Evolutionary conservation across 1,140 invertebrate species (phyloP).

Genomic region (Pseudomyrmex flavicornis): DNA sequence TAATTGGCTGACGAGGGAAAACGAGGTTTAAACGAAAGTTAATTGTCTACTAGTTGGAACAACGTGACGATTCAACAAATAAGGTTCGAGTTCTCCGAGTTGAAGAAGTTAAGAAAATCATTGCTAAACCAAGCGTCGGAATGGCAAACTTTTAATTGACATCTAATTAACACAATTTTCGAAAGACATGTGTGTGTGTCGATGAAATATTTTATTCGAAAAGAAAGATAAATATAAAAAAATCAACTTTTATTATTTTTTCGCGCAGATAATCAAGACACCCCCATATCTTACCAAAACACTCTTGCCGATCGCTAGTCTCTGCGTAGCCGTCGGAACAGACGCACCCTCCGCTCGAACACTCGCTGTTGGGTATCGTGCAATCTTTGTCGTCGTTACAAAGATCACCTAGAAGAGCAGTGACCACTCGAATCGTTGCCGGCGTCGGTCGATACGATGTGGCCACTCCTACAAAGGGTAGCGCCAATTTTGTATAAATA

Average conservation of each 20-base stretch:
- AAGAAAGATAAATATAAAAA: neutral
- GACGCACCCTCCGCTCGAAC: conserved; percentile 89
- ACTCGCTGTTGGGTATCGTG: conserved; percentile 89
- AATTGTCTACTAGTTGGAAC: conserved; percentile 11
- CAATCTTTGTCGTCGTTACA: conserved; percentile 91
- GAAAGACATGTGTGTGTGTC: neutral
- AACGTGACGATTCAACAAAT: neutral
- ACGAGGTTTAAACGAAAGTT: neutral
- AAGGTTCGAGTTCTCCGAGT: neutral
- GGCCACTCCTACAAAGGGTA: conserved; percentile 75
- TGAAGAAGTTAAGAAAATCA: neutral
- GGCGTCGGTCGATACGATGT: conserved; percentile 87
- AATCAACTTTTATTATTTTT: neutral
- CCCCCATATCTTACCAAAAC: conserved; percentile 86
- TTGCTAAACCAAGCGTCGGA: neutral
- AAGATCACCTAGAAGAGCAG: conserved; percentile 90
- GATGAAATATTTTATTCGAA: neutral
- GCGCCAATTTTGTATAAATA: neutral
- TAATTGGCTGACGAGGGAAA: conserved; percentile 82
- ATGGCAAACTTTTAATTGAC: neutral
- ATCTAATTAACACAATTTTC: too few relatives aligned
- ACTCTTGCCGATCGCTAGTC: conserved; percentile 89
- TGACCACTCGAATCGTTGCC: conserved; percentile 89
- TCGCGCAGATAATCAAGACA: neutral
- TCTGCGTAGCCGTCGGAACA: conserved; percentile 89